These are phyloP conservation scores for Myotis pilosus DNA, from an alignment of 2,797 vertebrate genomes.

Conservation along the genomic window DNA sequence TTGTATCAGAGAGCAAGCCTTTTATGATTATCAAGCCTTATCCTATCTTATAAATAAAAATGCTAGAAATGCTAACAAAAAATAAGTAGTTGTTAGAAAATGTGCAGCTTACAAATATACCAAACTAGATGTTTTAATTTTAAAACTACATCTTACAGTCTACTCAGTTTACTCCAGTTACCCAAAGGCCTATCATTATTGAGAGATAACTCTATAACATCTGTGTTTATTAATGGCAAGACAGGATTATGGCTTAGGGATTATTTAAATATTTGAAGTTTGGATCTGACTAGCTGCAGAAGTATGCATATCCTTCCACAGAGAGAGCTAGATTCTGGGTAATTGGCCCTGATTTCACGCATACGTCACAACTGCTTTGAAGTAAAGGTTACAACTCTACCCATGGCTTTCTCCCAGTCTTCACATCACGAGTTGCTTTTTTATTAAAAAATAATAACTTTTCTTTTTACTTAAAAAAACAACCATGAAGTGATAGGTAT, in stretches of 20 bases:
- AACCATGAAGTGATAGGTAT: conserved; percentile 47
- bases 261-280: conserved; percentile 10
- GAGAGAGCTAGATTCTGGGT: background rate
- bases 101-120: background rate
- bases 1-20: background rate
- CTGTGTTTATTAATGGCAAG: background rate
- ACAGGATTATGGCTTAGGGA: background rate
- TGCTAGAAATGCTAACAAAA: background rate
- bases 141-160: background rate
- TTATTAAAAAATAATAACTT: conserved; percentile 1
- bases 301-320: background rate
- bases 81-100: background rate
- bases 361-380: background rate
- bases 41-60: background rate
- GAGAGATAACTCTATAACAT: background rate
- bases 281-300: background rate
- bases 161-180: background rate
- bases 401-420: conserved; percentile 47
- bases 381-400: conserved; percentile 51
- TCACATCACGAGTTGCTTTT: conserved; percentile 16
- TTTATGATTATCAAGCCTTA: background rate
- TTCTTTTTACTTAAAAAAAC: conserved; percentile 1
- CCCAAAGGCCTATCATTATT: background rate
- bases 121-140: background rate
- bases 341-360: background rate